Evolutionary conservation across 2,888 invertebrate genomes (phyloP).

Genomic region (Pteria penguin): DNA sequence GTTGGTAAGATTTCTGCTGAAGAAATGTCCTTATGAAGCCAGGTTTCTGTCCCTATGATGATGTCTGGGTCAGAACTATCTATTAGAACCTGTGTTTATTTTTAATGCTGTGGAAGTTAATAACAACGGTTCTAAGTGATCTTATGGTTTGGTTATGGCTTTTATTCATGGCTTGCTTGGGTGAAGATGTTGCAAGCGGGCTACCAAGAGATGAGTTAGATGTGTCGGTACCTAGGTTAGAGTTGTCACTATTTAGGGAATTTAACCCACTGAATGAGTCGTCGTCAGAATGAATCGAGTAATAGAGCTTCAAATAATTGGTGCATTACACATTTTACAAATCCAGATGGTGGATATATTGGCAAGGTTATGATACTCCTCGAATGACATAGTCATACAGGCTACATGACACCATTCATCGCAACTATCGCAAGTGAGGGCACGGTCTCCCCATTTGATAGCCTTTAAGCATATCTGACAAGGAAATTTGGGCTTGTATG

Average conservation of each 20-base stretch:
- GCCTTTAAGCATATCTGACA: no score
- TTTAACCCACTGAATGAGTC: background rate
- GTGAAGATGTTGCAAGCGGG: background rate
- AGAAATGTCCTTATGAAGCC: background rate
- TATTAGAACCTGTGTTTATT: background rate
- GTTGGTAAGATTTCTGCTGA: background rate
- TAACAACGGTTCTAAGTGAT: background rate
- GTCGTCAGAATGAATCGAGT: slow-evolving; percentile 4
- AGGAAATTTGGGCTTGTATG: no score
- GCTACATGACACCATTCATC: no score
- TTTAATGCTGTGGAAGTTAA: background rate
- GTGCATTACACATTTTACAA: background rate
- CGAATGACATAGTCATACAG: no score
- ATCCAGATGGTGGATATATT: background rate
- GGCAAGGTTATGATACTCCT: no score
- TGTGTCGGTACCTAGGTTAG: background rate
- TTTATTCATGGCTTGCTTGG: background rate
- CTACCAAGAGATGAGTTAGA: background rate
- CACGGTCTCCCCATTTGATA: no score
- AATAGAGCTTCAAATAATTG: background rate
- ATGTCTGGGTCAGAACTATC: background rate
- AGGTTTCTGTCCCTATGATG: background rate
- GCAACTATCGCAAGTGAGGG: no score
- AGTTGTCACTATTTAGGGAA: background rate
- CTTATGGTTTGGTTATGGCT: background rate